Conservation (phyloP, 2,797 vertebrate species). For the Helostoma temminkii region DNA sequence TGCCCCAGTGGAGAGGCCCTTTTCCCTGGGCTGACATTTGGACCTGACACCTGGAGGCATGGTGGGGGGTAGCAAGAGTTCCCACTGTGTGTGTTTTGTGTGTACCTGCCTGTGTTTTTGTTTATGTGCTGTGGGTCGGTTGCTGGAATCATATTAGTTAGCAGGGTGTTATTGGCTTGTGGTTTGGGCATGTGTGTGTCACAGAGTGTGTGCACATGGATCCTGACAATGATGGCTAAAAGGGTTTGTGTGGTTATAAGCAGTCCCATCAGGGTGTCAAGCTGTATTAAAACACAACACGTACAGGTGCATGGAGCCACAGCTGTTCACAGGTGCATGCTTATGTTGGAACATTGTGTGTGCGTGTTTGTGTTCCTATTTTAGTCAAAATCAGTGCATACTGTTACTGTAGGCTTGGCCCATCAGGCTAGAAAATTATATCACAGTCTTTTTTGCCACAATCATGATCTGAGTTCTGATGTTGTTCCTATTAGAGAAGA, state of each 20-base stretch:
- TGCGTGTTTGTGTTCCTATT: slow-evolving; percentile 24
- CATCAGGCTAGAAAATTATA: not conserved
- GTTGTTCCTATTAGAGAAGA: too few relatives aligned
- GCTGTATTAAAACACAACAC: slow-evolving; percentile 41
- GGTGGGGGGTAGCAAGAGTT: slow-evolving; percentile 64
- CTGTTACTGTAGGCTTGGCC: not conserved
- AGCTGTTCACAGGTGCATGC: slow-evolving; percentile 42
- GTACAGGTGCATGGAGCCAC: slow-evolving; percentile 13
- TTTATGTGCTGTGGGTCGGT: slow-evolving; percentile 39
- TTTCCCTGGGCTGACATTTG: slow-evolving; percentile 84
- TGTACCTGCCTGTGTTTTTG: slow-evolving; percentile 15
- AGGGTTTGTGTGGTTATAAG: slow-evolving; percentile 4
- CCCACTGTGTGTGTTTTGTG: slow-evolving; percentile 47
- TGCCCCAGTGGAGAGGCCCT: slow-evolving; percentile 72
- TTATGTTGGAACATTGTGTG: slow-evolving; percentile 6
- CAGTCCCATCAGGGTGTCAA: slow-evolving; percentile 43
- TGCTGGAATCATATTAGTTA: slow-evolving; percentile 66
- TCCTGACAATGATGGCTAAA: slow-evolving; percentile 17
- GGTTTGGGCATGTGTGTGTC: slow-evolving; percentile 49
- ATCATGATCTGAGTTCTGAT: too few relatives aligned
- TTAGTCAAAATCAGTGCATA: slow-evolving; percentile 15
- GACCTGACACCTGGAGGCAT: slow-evolving; percentile 81
- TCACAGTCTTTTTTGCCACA: too few relatives aligned
- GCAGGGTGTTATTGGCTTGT: slow-evolving; percentile 56
- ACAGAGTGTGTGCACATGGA: slow-evolving; percentile 13